Base-by-base conservation (phyloP, 2,113 vertebrate genomes). In the Pardalotus punctatus region DNA sequence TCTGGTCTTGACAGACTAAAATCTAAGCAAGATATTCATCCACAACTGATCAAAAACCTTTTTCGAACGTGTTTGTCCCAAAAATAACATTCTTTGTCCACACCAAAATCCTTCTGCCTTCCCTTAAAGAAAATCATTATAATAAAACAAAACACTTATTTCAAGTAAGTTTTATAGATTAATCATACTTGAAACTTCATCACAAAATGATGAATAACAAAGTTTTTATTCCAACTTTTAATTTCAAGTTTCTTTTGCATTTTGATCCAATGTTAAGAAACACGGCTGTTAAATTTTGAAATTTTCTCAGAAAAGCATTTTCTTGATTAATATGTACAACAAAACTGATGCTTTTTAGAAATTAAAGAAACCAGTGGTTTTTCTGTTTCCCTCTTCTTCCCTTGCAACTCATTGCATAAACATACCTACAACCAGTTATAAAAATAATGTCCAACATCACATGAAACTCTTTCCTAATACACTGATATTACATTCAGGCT, bases 401-500 rank as follows among this genome's bases (percentile, higher is more conserved):
- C 10, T 47, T 77, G 25, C 22, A 62, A 51, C 24, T 47, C 40
- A 24, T 20, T n/a, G 16, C 31, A 67, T 61, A 82, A 58, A 65
- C 50, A 64, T 27, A 76, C 54, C 28, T 89, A 45, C 53, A 77
- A 65, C 19, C 8, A 80, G 16, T 66, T 92, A 69, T 42, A 73
- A 60, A 97, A 93, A 51, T 62, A 86, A 25, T 15, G 82, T 86
- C 96, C 90, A 77, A 78, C 35, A 82, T 90, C 51, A 90, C 69
- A 60, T 43, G 29, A 95, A 77, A 42, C 31, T 93, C 22, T 76
- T 96, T 91, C 79, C 74, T 86, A 94, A 84, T 50, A 53, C 29
- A 31, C 91, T 0, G 5, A 91, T 97, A 95, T 96, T 96, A 85
- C 27, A 71, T 93, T 88, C 53, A 96, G 76, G 65, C 91, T 93